Evolutionary conservation across 2,797 vertebrate species (phyloP).

Genomic region (Tolypeutes matacus): DNA sequence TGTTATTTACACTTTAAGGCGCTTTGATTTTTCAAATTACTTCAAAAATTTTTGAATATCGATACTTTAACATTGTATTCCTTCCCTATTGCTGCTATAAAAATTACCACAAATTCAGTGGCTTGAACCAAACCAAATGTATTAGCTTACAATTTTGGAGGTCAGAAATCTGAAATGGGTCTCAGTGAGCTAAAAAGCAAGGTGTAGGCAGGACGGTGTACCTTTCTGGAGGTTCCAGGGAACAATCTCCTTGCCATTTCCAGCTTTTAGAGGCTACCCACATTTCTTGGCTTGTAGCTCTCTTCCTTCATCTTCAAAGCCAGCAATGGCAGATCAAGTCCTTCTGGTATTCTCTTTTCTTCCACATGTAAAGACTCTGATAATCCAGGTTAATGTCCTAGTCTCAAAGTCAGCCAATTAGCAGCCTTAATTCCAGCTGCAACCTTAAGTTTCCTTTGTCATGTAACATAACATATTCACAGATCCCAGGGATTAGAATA

Average conservation of each 20-base stretch:
- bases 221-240: neutral
- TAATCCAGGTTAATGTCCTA: neutral
- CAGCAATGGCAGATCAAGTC: neutral
- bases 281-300: neutral
- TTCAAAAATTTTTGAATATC: neutral
- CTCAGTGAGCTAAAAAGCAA: neutral
- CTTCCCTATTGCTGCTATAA: neutral
- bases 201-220: neutral
- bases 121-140: neutral
- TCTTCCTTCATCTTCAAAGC: neutral
- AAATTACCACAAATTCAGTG: neutral
- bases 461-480: neutral
- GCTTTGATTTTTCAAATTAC: neutral
- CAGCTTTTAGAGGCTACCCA: neutral
- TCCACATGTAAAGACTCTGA: neutral
- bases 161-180: neutral
- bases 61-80: neutral
- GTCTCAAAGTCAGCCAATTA: neutral
- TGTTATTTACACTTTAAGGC: neutral
- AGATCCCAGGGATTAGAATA: neutral
- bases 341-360: neutral
- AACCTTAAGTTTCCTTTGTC: neutral
- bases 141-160: neutral
- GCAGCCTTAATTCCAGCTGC: neutral
- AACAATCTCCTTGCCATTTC: neutral